Percentiles rank a stretch among this genome's conserved stretches.
phyloP scores from a whole-genome alignment of 2,888 invertebrate genomes.

The Pherbina coryleti region DNA sequence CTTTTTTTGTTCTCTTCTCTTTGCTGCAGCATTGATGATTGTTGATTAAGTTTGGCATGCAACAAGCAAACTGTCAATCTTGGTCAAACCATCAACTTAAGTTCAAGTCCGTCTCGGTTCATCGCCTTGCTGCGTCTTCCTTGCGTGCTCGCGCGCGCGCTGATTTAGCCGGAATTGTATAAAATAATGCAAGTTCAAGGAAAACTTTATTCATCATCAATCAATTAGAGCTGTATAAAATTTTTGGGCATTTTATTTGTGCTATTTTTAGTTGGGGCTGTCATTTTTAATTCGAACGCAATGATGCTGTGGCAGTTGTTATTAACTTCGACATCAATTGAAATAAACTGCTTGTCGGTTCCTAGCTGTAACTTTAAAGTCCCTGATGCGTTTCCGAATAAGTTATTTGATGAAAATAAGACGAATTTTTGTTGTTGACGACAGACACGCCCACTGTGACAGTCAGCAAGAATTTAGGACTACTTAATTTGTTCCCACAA shows the following conservation, averaged over 20 bases:
- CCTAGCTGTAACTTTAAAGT: no score
- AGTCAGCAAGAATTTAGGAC: no score
- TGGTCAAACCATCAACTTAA: background rate
- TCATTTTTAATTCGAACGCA: no score
- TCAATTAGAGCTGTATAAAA: conserved; percentile 7
- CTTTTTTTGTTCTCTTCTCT: background rate
- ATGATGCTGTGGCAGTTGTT: no score
- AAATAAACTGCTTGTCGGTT: no score
- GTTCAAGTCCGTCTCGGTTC: background rate
- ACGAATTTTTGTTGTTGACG: no score
- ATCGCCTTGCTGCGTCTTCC: background rate
- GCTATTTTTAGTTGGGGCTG: no score
- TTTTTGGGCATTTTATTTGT: background rate
- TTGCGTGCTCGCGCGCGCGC: background rate
- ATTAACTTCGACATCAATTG: no score
- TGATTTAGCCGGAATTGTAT: background rate
- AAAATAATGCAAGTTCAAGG: background rate
- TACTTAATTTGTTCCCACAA: no score
- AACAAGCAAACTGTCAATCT: conserved; percentile 2
- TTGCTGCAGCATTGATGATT: background rate
- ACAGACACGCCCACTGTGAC: no score
- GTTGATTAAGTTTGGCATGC: conserved; percentile 13
- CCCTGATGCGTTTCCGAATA: no score
- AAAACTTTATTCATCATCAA: conserved; percentile 17
- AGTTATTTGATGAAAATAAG: no score